Evolutionary conservation across 2,888 invertebrate species (phyloP).

Genomic region (Ischnura elegans): DNA sequence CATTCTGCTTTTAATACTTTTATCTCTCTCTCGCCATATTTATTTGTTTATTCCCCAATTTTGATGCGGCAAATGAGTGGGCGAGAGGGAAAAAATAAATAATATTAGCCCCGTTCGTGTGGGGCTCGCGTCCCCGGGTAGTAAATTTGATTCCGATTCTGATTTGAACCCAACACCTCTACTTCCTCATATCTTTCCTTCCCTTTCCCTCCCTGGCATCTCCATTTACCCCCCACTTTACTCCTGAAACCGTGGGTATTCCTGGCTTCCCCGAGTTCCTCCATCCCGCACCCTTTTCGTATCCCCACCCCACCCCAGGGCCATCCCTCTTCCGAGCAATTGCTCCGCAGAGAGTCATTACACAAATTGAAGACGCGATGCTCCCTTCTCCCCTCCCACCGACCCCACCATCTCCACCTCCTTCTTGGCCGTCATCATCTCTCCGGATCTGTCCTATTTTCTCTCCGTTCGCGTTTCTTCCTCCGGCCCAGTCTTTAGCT

Average conservation of each 20-base stretch:
- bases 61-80: neutral
- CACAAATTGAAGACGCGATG: slow-evolving; percentile 44
- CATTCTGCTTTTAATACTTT: neutral
- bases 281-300: neutral
- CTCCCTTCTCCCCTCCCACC: neutral
- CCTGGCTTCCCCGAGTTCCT: neutral
- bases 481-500: neutral
- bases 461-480: neutral
- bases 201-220: neutral
- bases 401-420: too few species aligned
- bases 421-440: neutral
- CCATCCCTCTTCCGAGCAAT: slow-evolving; percentile 47
- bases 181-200: neutral
- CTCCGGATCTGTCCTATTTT: slow-evolving; percentile 28
- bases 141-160: slow-evolving; percentile 44
- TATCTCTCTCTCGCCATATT: neutral
- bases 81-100: slow-evolving; percentile 12
- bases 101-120: neutral
- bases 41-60: neutral
- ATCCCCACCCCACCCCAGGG: neutral
- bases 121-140: neutral
- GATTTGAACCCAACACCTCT: neutral
- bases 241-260: neutral
- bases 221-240: slow-evolving; percentile 28
- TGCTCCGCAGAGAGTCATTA: slow-evolving; percentile 49